These are phyloP conservation scores for Orbicella faveolata DNA, from an alignment of 64 coral and sea anemone genomes.

Conservation along the genomic window DNA sequence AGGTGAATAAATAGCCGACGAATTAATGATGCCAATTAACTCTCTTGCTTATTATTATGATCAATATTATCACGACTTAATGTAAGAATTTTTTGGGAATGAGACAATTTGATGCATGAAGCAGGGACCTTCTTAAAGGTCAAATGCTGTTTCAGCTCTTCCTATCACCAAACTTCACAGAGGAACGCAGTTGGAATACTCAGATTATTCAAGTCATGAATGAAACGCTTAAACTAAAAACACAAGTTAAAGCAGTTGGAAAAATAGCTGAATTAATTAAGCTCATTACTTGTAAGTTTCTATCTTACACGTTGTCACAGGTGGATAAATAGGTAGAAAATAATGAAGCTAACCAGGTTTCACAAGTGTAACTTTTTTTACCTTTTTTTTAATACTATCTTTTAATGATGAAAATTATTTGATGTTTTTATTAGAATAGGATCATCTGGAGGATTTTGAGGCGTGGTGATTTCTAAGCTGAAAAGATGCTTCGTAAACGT, in stretches of 20 bases:
- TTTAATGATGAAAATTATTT: too few relatives aligned
- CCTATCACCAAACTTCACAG: neutral
- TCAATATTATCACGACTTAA: neutral
- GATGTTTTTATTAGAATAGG: too few relatives aligned
- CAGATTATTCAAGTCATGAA: neutral
- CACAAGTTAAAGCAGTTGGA: neutral
- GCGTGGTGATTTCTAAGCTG: too few relatives aligned
- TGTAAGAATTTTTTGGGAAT: neutral
- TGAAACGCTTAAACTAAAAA: neutral
- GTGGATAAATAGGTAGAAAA: too few relatives aligned
- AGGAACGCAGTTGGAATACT: neutral
- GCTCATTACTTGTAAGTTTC: too few relatives aligned
- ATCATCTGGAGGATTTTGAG: too few relatives aligned
- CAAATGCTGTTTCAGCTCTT: neutral
- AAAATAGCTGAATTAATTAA: neutral
- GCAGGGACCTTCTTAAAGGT: neutral
- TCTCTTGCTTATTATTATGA: too few relatives aligned
- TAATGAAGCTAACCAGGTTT: too few relatives aligned
- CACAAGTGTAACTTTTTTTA: too few relatives aligned
- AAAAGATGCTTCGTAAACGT: too few relatives aligned
- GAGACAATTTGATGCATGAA: neutral
- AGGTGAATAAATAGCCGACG: neutral
- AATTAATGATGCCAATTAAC: neutral
- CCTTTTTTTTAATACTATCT: too few relatives aligned
- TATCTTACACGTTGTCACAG: too few relatives aligned